Conservation (phyloP, 1,140 invertebrate genomes). For the Magallana angulata region DNA sequence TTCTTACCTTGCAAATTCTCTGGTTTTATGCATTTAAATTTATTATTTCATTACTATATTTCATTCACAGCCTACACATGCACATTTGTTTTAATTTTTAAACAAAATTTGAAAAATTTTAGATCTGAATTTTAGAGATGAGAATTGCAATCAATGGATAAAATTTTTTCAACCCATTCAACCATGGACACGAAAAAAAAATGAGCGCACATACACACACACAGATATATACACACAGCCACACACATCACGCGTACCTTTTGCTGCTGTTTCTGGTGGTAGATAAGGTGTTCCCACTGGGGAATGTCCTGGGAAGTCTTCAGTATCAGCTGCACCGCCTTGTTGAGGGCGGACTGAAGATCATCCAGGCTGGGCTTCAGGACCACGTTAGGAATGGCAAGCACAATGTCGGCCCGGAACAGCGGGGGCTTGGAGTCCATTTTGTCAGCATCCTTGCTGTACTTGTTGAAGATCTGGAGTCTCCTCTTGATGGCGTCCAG, state of each 20-base stretch:
- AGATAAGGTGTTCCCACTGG: slow-evolving; percentile 77
- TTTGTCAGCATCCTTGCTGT: slow-evolving; percentile 70
- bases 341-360: slow-evolving; percentile 92
- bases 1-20: too few species aligned
- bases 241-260: slow-evolving; percentile 66
- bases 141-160: not conserved
- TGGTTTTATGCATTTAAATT: too few species aligned
- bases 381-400: slow-evolving; percentile 92
- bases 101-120: not conserved
- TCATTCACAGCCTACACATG: not conserved
- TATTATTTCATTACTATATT: too few species aligned
- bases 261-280: slow-evolving; percentile 78
- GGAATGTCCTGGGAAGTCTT: slow-evolving; percentile 78
- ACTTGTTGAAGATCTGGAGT: slow-evolving; percentile 77
- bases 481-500: slow-evolving; percentile 79
- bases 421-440: slow-evolving; percentile 75
- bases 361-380: slow-evolving; percentile 94
- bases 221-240: not conserved
- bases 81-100: not conserved
- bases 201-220: not conserved
- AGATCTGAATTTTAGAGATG: slow-evolving; percentile 29
- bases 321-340: slow-evolving; percentile 81
- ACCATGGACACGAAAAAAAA: not conserved
- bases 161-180: not conserved
- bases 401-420: slow-evolving; percentile 84